Percentiles rank a stretch among this genome's conserved stretches.
These are phyloP conservation scores for Coelopa pilipes DNA, from an alignment of 2,888 invertebrate genomes.

Conservation along the genomic window DNA sequence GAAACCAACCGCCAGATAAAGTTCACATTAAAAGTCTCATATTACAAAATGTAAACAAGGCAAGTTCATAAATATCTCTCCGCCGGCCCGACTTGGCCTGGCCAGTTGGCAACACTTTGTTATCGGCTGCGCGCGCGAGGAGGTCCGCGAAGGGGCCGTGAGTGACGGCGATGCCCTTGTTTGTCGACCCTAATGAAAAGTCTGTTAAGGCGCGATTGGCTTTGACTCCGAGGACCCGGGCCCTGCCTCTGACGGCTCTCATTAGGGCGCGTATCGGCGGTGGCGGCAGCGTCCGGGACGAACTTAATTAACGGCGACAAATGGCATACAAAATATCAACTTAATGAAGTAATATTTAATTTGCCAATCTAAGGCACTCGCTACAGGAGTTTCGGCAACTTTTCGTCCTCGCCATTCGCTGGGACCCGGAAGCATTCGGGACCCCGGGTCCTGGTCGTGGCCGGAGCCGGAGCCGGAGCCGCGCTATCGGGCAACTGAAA, in stretches of 20 bases:
- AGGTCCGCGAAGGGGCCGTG: neutral
- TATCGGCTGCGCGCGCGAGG: slow-evolving; percentile 11
- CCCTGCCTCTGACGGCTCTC: neutral
- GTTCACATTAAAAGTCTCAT: slow-evolving; percentile 66
- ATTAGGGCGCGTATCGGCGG: neutral
- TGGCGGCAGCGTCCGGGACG: neutral
- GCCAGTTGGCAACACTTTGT: slow-evolving; percentile 21
- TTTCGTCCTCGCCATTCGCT: too few relatives aligned
- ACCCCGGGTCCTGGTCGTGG: too few relatives aligned
- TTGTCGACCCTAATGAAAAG: slow-evolving; percentile 26
- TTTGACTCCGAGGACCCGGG: neutral
- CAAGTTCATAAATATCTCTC: slow-evolving; percentile 62
- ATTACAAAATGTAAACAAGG: slow-evolving; percentile 66
- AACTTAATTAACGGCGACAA: slow-evolving; percentile 24
- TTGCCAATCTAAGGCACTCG: slow-evolving; percentile 13
- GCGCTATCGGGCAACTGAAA: too few relatives aligned
- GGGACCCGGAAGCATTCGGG: too few relatives aligned
- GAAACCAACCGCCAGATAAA: slow-evolving; percentile 53
- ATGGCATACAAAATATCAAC: slow-evolving; percentile 30
- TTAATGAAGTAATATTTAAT: slow-evolving; percentile 37
- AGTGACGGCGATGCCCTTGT: slow-evolving; percentile 21
- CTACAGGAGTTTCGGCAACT: neutral
- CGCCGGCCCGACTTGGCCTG: too few relatives aligned
- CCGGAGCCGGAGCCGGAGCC: too few relatives aligned
- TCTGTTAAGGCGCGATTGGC: slow-evolving; percentile 5